A percentile compares a stretch with the other conserved stretches of the same genome.
Conservation (phyloP, 2,888 invertebrate species). For the Trilocha varians region DNA sequence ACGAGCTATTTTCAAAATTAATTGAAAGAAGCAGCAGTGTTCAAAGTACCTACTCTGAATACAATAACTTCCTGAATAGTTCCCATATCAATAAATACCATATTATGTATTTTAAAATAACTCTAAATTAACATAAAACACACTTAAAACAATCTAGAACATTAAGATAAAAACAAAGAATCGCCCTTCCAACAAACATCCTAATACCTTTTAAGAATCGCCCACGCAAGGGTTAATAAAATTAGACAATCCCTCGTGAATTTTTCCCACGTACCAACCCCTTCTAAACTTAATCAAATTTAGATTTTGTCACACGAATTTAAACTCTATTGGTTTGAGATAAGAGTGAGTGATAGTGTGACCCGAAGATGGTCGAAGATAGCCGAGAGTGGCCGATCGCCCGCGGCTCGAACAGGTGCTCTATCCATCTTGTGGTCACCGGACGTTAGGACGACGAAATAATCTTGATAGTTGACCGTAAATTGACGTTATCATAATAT, state of each 20-base stretch:
- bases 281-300: conserved; percentile 10
- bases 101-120: too few relatives aligned
- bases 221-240: conserved; percentile 5
- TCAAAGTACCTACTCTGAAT: too few relatives aligned
- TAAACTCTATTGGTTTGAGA: not conserved
- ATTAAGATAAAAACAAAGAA: too few relatives aligned
- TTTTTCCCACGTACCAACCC: conserved; percentile 19
- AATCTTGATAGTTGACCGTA: conserved; percentile 34
- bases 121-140: too few relatives aligned
- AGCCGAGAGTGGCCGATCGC: conserved; percentile 33
- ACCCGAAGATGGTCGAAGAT: conserved; percentile 29
- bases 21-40: too few relatives aligned
- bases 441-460: conserved; percentile 29
- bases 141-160: too few relatives aligned
- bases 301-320: conserved; percentile 1
- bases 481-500: not conserved
- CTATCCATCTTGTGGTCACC: conserved; percentile 51
- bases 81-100: too few relatives aligned
- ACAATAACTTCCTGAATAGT: too few relatives aligned
- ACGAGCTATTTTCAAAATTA: too few relatives aligned
- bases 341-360: conserved; percentile 14
- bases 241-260: conserved; percentile 11
- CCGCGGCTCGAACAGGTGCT: conserved; percentile 56
- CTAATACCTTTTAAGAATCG: too few relatives aligned
- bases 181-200: too few relatives aligned